Evolutionary conservation across 2,113 vertebrate genomes (phyloP), one percentile per base, ranked within the genome.

Genomic region (Pimephales promelas): DNA sequence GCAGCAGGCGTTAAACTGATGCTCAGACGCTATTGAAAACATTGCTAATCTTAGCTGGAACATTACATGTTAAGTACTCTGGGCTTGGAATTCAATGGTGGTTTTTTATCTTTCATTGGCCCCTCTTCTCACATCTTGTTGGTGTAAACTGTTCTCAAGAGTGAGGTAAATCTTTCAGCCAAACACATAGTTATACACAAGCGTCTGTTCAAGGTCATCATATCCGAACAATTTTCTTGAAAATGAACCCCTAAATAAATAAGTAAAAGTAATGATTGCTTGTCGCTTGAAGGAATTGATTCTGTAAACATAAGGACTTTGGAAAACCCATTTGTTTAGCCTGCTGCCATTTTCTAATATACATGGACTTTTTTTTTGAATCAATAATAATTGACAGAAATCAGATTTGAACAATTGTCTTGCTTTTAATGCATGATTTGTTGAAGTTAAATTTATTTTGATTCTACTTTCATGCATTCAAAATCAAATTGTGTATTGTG

Each of bases 1-100:
- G 61, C 81, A 83, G 83, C 72, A 85, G 83, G 71, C 61, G 66
- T 77, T 77, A 87, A 84, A 85, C 83, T 81, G 78, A 78, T 79
- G 57, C 72, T 83, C 85, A 82, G 76, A 78, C 9, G 22, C 77
- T 83, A 84, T 79, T 64, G 73, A 77, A 83, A 83, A 77, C 86
- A 85, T 59, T 10, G 10, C 64, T 73, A 52, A 43, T 71, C 57
- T 82, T 73, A 82, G 83, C 68, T 85, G 81, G 84, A 85, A 76
- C n/a, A 11, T 24, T 56, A 70, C 26, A 79, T 34, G 54, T 70
- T 78, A 34, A 52, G 40, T n/a, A 61, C 26, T 28, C n/a, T 10
- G 5, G 56, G 64, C 77, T 72, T 83, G 59, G 83, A 77, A 66
- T 6, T 11, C 18, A 40, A 43, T 75, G 72, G 28, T 5, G 3